phyloP scores from a whole-genome alignment of 1,140 invertebrate species.

The Uloborus diversus region DNA sequence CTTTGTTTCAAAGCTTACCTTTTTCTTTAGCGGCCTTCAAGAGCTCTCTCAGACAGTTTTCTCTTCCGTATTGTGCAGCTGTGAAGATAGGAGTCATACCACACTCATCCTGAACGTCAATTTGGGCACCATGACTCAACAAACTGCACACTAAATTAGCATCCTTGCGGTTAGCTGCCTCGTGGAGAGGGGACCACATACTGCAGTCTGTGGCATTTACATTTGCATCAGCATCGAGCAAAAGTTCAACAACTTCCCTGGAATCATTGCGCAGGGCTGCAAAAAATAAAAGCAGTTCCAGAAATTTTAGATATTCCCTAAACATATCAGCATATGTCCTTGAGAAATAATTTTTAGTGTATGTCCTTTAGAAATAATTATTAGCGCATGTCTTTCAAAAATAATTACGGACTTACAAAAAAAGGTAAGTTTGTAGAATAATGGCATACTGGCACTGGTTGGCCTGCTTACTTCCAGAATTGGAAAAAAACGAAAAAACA shows the following conservation, averaged over 20 bases:
- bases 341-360: too few species aligned
- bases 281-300: not conserved
- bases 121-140: constrained; percentile 61
- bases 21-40: constrained; percentile 59
- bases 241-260: constrained; percentile 20
- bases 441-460: too few species aligned
- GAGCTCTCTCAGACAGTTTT: constrained; percentile 61
- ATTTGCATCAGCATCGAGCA: constrained; percentile 58
- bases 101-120: constrained; percentile 63
- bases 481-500: too few species aligned
- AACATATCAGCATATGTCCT: too few species aligned
- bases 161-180: constrained; percentile 60
- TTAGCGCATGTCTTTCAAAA: too few species aligned
- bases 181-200: constrained; percentile 62
- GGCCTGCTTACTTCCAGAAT: too few species aligned
- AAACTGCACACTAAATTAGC: constrained; percentile 59
- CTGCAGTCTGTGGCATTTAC: constrained; percentile 61
- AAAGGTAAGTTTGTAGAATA: too few species aligned
- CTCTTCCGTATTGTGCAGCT: constrained; percentile 63
- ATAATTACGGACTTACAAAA: too few species aligned
- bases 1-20: constrained; percentile 30
- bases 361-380: too few species aligned
- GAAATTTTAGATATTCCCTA: too few species aligned
- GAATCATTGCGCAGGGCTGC: constrained; percentile 8
- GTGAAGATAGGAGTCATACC: constrained; percentile 64